Percentiles rank a stretch among this genome's conserved stretches.
These are phyloP conservation scores for Xiphorhynchus erythropygius DNA, from an alignment of 2,797 vertebrate species.

Conservation along the genomic window DNA sequence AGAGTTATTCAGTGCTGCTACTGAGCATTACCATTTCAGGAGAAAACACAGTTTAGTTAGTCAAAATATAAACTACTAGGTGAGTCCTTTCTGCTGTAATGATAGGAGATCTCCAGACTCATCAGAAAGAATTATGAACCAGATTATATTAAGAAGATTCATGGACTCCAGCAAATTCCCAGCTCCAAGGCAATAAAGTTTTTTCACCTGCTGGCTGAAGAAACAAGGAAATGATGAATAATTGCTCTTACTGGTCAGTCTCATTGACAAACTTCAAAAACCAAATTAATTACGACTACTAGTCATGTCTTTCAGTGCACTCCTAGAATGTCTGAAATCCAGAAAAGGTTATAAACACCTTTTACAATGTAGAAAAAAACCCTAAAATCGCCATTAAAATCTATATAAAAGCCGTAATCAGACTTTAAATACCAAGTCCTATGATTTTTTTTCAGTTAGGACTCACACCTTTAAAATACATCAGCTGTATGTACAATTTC, in stretches of 20 bases:
- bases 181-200: not conserved
- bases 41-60: not conserved
- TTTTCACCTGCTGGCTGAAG: not conserved
- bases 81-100: not conserved
- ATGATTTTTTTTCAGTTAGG: not conserved
- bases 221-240: not conserved
- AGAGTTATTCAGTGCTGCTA: not conserved
- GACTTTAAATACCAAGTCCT: not conserved
- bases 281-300: not conserved
- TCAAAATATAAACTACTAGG: not conserved
- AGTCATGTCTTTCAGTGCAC: not conserved
- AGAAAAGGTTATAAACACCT: not conserved
- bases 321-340: not conserved
- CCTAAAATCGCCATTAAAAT: not conserved
- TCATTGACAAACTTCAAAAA: not conserved
- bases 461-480: not conserved
- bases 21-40: not conserved
- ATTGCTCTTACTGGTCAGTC: not conserved
- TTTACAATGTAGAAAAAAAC: not conserved
- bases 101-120: not conserved
- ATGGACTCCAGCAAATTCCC: not conserved
- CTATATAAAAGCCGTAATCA: not conserved
- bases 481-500: not conserved
- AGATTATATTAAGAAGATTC: not conserved
- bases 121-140: not conserved